Conservation (phyloP, 1,140 invertebrate species). For the Plectrocnemia conspersa region DNA sequence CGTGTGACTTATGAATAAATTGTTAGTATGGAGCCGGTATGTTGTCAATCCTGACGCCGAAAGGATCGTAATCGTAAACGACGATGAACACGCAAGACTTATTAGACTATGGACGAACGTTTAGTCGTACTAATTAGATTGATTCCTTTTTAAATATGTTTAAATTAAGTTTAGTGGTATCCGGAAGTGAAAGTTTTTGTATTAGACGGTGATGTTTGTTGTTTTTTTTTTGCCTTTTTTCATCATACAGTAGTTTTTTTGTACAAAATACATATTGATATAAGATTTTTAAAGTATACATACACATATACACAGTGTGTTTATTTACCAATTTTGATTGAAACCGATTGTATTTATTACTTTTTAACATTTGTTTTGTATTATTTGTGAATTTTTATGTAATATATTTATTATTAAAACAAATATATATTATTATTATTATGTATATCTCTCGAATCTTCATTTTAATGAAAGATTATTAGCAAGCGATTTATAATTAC, state of each 20-base stretch:
- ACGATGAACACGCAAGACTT: too few species aligned
- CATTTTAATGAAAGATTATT: slow-evolving; percentile 14
- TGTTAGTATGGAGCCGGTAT: too few species aligned
- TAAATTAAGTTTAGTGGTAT: not conserved
- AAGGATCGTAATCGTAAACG: too few species aligned
- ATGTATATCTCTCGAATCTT: slow-evolving; percentile 22
- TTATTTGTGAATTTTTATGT: slow-evolving; percentile 32
- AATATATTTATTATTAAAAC: slow-evolving; percentile 29
- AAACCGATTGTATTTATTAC: slow-evolving; percentile 29
- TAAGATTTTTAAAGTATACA: slow-evolving; percentile 34
- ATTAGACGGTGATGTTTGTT: slow-evolving; percentile 6
- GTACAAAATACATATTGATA: slow-evolving; percentile 35
- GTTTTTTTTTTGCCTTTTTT: slow-evolving; percentile 16
- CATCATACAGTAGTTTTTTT: slow-evolving; percentile 27
- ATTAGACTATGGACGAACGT: too few species aligned
- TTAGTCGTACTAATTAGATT: too few species aligned
- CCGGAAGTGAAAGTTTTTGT: too few species aligned
- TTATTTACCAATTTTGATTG: slow-evolving; percentile 36
- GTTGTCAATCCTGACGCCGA: too few species aligned
- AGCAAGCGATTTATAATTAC: too few species aligned
- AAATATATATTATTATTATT: slow-evolving; percentile 25
- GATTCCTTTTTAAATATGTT: not conserved
- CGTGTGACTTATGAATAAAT: too few species aligned
- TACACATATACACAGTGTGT: too few species aligned
- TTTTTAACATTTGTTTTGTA: slow-evolving; percentile 34